phyloP scores from a whole-genome alignment of 2,888 invertebrate species.

The Gibbula magus region DNA sequence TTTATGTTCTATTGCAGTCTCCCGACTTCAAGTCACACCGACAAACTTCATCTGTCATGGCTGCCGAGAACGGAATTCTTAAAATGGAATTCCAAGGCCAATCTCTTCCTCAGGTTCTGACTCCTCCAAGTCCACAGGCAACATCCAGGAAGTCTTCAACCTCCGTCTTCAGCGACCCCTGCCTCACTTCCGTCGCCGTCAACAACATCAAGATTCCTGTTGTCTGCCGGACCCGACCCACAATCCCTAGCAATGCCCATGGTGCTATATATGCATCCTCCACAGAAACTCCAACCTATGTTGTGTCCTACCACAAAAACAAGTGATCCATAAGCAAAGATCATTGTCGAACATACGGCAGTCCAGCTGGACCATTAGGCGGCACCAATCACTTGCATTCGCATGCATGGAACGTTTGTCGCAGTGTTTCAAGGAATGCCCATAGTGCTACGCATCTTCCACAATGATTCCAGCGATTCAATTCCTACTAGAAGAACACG shows the following conservation, averaged over 20 bases:
- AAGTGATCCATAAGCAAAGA: not conserved
- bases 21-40: not conserved
- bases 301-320: slow-evolving; percentile 13
- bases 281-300: not conserved
- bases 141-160: not conserved
- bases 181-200: not conserved
- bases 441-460: too few species aligned
- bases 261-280: slow-evolving; percentile 5
- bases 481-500: too few species aligned
- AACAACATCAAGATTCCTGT: slow-evolving; percentile 14
- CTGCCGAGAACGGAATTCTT: slow-evolving; percentile 28
- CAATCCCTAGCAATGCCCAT: slow-evolving; percentile 35
- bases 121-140: not conserved
- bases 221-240: slow-evolving; percentile 33
- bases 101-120: not conserved
- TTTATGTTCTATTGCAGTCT: not conserved
- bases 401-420: too few species aligned
- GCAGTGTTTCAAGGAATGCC: too few species aligned
- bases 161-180: not conserved
- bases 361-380: too few species aligned
- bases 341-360: too few species aligned
- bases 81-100: slow-evolving; percentile 32
- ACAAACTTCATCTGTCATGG: not conserved
- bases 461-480: too few species aligned
- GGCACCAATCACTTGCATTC: too few species aligned